Evolutionary conservation across 2,888 invertebrate genomes (phyloP).

Genomic region (Agriopis leucophaearia): DNA sequence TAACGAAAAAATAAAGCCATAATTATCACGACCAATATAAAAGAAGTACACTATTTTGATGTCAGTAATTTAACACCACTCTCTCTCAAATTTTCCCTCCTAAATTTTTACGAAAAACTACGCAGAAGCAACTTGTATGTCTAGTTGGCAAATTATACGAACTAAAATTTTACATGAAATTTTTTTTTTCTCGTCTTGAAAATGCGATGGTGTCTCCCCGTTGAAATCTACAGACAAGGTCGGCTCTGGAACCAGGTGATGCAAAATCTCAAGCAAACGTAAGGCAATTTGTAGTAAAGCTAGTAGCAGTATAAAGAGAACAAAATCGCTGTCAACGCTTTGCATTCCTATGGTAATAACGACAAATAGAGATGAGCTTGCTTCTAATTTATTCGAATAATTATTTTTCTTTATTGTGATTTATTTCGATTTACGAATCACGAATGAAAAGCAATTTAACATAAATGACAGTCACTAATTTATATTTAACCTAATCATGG

Average conservation of each 20-base stretch:
- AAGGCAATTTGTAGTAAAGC: no score
- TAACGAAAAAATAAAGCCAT: no score
- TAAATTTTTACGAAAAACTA: no score
- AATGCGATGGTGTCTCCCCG: neutral
- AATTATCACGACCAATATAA: no score
- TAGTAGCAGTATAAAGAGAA: neutral
- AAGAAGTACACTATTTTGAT: no score
- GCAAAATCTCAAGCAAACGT: neutral
- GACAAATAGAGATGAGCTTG: neutral
- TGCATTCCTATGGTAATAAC: constrained; percentile 12
- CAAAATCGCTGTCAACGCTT: constrained; percentile 8
- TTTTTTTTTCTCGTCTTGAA: neutral
- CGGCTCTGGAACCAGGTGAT: constrained; percentile 3
- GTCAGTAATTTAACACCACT: no score
- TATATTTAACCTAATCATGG: no score
- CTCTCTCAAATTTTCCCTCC: no score
- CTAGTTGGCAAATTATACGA: neutral
- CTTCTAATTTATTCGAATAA: constrained; percentile 1
- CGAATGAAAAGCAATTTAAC: neutral
- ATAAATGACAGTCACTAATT: no score
- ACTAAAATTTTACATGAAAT: neutral
- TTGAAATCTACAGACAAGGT: neutral
- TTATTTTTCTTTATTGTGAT: neutral
- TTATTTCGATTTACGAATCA: neutral
- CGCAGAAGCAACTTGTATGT: neutral